Percentiles rank a stretch among this genome's conserved stretches.
Conservation (phyloP, 2,797 vertebrate species). For the Pangasius mekongensis region DNA sequence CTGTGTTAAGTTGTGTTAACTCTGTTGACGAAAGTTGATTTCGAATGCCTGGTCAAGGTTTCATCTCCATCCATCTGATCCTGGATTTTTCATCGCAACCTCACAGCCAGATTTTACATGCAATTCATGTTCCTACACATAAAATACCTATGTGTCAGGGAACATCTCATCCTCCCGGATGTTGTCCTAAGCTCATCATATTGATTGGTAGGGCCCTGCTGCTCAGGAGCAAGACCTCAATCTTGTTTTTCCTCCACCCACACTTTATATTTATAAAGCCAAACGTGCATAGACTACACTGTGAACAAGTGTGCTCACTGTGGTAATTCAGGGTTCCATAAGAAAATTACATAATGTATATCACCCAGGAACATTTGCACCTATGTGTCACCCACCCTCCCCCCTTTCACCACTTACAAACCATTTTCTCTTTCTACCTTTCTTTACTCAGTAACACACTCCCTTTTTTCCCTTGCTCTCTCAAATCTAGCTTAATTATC, state of each 20-base stretch:
- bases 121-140: background rate
- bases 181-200: background rate
- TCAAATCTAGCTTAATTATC: conserved; percentile 8
- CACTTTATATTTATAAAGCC: conserved; percentile 15
- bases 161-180: background rate
- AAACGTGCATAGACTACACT: background rate
- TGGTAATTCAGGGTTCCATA: conserved; percentile 16
- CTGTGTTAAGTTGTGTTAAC: background rate
- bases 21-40: background rate
- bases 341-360: conserved; percentile 29
- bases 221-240: background rate
- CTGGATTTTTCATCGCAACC: background rate
- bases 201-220: background rate
- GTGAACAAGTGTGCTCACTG: background rate
- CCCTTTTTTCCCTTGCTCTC: background rate
- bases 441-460: background rate
- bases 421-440: background rate
- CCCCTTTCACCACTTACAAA: background rate
- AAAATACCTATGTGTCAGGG: background rate
- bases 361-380: conserved; percentile 11
- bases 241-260: background rate
- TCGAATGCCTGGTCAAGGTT: background rate
- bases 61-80: background rate
- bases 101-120: background rate
- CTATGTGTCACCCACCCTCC: background rate